Conservation (phyloP, 2,113 vertebrate genomes). For the Hippoglossus stenolepis region DNA sequence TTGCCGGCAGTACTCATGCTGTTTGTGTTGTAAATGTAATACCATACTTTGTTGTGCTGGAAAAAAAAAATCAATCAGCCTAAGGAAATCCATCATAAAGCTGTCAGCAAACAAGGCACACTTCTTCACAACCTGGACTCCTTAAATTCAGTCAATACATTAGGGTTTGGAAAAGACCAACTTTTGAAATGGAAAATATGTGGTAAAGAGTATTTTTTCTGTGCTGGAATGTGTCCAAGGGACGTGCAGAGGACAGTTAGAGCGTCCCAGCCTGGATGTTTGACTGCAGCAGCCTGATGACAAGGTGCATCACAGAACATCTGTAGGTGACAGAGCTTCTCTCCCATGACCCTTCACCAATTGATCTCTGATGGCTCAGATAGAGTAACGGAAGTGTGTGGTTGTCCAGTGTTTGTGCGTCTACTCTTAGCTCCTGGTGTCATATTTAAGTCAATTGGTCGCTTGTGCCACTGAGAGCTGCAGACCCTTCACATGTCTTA, state of each 20-base stretch:
- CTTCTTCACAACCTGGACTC: constrained; percentile 17
- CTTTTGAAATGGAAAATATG: constrained; percentile 42
- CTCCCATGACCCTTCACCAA: constrained; percentile 12
- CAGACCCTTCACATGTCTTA: neutral
- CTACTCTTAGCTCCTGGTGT: constrained; percentile 2
- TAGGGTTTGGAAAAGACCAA: constrained; percentile 54
- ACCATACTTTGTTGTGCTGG: neutral
- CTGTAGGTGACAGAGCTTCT: constrained; percentile 36
- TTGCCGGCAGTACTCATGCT: neutral
- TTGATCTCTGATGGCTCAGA: constrained; percentile 39
- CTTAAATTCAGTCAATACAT: constrained; percentile 31
- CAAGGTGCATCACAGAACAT: constrained; percentile 25
- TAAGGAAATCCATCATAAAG: constrained; percentile 14
- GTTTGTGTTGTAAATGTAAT: constrained; percentile 15
- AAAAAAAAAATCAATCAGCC: constrained; percentile 18
- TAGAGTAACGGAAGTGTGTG: constrained; percentile 13
- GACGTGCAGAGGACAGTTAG: constrained; percentile 15
- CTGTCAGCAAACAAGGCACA: constrained; percentile 36
- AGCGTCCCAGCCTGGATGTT: constrained; percentile 4
- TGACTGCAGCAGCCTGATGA: constrained; percentile 22
- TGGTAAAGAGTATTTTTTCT: neutral
- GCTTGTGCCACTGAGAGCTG: neutral
- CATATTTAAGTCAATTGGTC: constrained; percentile 28
- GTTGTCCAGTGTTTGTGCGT: neutral
- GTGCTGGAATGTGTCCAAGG: constrained; percentile 40